Evolutionary conservation across 2,797 vertebrate species (phyloP).

Genomic region (Pampus argenteus): DNA sequence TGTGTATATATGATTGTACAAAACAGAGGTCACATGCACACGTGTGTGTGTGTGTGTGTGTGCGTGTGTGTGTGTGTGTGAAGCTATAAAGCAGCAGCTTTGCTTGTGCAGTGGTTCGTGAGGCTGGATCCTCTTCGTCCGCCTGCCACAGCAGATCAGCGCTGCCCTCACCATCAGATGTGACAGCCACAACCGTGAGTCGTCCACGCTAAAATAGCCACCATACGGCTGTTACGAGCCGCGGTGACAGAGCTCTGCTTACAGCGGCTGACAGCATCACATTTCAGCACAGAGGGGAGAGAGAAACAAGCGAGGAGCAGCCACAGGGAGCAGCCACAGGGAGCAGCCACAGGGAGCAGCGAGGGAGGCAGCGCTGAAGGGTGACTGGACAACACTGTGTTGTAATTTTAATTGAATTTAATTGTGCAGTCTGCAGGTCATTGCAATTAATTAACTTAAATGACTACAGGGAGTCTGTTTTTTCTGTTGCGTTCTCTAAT

Average conservation of each 20-base stretch:
- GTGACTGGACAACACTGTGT: not conserved
- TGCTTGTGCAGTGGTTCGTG: slow-evolving; percentile 14
- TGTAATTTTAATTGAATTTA: too few relatives aligned
- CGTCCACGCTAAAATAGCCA: slow-evolving; percentile 80
- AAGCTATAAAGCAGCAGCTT: slow-evolving; percentile 21
- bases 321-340: not conserved
- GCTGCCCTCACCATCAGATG: slow-evolving; percentile 69
- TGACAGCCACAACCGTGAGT: slow-evolving; percentile 80
- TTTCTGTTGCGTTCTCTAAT: not conserved
- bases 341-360: not conserved
- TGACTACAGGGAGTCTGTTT: slow-evolving; percentile 17
- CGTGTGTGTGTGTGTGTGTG: not conserved
- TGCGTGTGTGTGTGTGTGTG: slow-evolving; percentile 1
- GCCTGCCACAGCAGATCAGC: slow-evolving; percentile 73
- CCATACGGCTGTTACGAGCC: slow-evolving; percentile 73
- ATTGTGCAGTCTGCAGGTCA: slow-evolving; percentile 32
- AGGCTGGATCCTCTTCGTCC: slow-evolving; percentile 19
- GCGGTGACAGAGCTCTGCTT: slow-evolving; percentile 74
- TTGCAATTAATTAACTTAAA: slow-evolving; percentile 20
- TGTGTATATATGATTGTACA: not conserved
- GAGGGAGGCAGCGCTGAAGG: not conserved
- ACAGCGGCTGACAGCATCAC: slow-evolving; percentile 71
- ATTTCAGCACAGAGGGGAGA: slow-evolving; percentile 58
- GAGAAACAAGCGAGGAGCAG: not conserved
- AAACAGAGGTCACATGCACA: slow-evolving; percentile 31